These are phyloP conservation scores for Stenopsyche tienmushanensis DNA, from an alignment of 1,140 invertebrate species.

Conservation along the genomic window DNA sequence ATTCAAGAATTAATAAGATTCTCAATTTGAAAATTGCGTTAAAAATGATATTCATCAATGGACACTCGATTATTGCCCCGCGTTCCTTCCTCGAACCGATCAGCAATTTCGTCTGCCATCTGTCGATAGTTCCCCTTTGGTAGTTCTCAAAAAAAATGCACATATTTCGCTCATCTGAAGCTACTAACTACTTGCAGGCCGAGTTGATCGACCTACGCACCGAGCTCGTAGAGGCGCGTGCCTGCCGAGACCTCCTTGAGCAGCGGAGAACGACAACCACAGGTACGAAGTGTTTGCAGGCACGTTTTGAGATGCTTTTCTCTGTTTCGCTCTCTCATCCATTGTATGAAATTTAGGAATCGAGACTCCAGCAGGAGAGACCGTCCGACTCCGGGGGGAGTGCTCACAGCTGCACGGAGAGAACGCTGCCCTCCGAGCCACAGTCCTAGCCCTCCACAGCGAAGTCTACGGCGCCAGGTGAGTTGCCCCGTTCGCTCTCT, in stretches of 20 bases:
- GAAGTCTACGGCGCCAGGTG: constrained; percentile 79
- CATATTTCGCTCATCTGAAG: too few species aligned
- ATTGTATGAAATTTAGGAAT: not conserved
- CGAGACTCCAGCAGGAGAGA: constrained; percentile 42
- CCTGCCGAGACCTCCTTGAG: constrained; percentile 60
- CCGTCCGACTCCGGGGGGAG: constrained; percentile 61
- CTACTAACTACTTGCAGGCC: too few species aligned
- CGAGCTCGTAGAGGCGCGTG: constrained; percentile 66
- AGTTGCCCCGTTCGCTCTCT: not conserved
- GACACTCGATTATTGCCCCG: too few species aligned
- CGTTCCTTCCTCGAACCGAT: too few species aligned
- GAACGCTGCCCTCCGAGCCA: constrained; percentile 68
- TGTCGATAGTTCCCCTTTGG: too few species aligned
- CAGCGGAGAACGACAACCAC: constrained; percentile 42
- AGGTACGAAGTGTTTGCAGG: not conserved
- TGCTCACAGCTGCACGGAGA: constrained; percentile 67
- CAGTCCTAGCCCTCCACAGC: constrained; percentile 71
- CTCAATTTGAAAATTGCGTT: too few species aligned
- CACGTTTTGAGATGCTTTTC: not conserved
- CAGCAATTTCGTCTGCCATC: too few species aligned
- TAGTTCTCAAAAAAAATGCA: too few species aligned
- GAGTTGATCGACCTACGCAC: constrained; percentile 71
- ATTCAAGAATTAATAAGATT: too few species aligned
- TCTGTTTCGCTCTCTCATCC: not conserved
- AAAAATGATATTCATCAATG: too few species aligned